Percentiles rank a stretch among this genome's conserved stretches.
Evolutionary conservation across 2,113 vertebrate genomes (phyloP).

Genomic region (Lepidothrix coronata): DNA sequence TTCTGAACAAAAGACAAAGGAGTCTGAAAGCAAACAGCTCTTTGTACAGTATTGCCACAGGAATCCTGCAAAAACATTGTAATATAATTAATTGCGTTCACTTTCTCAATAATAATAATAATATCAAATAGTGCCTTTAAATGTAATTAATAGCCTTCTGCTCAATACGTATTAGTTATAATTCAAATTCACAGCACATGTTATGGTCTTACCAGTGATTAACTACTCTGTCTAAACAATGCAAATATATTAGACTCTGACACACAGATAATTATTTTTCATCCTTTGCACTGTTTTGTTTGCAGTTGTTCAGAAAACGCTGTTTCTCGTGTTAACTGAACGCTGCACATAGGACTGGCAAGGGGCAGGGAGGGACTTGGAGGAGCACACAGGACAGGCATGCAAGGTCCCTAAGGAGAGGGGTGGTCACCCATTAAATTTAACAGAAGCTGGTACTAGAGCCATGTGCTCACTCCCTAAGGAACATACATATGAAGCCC

Average conservation of each 20-base stretch:
- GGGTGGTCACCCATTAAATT: not conserved
- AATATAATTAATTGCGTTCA: conserved; percentile 4
- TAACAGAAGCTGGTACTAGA: not conserved
- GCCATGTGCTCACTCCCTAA: rapidly evolving
- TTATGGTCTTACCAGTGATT: conserved; percentile 25
- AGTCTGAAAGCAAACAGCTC: not conserved
- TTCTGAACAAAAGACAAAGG: not conserved
- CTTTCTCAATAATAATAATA: conserved; percentile 11
- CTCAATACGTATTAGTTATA: not conserved
- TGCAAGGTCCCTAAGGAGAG: not conserved
- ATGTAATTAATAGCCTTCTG: conserved; percentile 49
- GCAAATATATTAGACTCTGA: conserved; percentile 14
- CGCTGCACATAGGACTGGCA: not conserved
- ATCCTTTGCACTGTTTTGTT: not conserved
- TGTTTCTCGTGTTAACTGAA: not conserved
- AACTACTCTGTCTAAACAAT: conserved; percentile 48
- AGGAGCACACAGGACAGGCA: rapidly evolving
- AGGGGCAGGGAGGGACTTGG: not conserved
- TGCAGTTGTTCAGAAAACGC: not conserved
- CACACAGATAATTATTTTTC: conserved; percentile 18
- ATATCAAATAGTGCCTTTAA: conserved; percentile 3
- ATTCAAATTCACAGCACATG: conserved; percentile 30
- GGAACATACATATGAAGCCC: not conserved
- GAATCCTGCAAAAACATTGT: not conserved
- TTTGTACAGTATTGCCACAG: not conserved